Conservation (phyloP, 2,888 invertebrate species). For the Petrophora chlorosata region DNA sequence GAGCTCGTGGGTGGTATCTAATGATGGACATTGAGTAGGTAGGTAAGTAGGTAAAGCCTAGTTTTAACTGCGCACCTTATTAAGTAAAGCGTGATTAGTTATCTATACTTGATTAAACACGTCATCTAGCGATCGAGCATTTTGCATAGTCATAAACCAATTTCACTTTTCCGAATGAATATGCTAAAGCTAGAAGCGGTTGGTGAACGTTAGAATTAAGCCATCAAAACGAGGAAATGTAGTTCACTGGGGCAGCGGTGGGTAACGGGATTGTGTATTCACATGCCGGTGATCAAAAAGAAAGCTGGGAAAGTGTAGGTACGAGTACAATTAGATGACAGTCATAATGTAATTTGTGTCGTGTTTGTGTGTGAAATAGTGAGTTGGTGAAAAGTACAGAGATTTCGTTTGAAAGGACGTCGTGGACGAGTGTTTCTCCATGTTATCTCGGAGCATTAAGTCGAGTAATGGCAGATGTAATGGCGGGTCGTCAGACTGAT, state of each 20-base stretch:
- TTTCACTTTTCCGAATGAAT: constrained; percentile 35
- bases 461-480: constrained; percentile 52
- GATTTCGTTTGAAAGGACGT: constrained; percentile 41
- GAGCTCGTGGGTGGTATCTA: constrained; percentile 13
- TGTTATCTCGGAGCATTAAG: constrained; percentile 43
- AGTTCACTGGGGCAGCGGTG: constrained; percentile 65
- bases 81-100: constrained; percentile 7
- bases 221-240: constrained; percentile 58
- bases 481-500: constrained; percentile 54
- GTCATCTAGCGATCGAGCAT: constrained; percentile 27
- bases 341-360: constrained; percentile 42
- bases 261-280: constrained; percentile 68
- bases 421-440: constrained; percentile 43
- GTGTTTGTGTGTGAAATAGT: constrained; percentile 38
- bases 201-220: constrained; percentile 35
- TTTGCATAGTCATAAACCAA: constrained; percentile 38
- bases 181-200: constrained; percentile 26
- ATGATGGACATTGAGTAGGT: constrained; percentile 17
- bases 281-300: constrained; percentile 65
- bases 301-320: constrained; percentile 80
- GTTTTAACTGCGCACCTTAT: constrained; percentile 4
- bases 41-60: constrained; percentile 14
- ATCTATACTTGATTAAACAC: constrained; percentile 11
- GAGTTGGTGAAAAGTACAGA: constrained; percentile 23
- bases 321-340: constrained; percentile 71